Base-by-base conservation (phyloP, 2,797 vertebrate genomes). In the Hypotaenidia philippensis region DNA sequence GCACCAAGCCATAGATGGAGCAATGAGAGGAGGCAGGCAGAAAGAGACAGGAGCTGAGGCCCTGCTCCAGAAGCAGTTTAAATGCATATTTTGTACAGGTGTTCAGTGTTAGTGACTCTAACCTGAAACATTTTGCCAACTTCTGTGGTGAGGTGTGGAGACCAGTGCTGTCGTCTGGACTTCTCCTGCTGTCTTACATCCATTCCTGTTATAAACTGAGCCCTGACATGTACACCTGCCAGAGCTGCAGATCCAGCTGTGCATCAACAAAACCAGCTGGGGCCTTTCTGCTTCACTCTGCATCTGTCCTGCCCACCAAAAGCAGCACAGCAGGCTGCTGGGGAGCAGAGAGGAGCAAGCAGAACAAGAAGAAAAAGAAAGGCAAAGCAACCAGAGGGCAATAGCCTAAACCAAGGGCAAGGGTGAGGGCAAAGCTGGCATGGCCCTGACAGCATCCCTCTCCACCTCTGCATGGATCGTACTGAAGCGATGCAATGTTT, bases 281-380 rank as follows among this genome's bases (percentile, higher is more conserved):
- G 41, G n/a, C 17, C 56, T 55, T 66, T 49, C 66, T 72, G 55
- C 47, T 23, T 40, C 22, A 0, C 40, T 53, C n/a, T 36, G 8
- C 0, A 3, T 6, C 52, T 38, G 53, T 41, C 11, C 52, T 65
- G 59, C n/a, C 36, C 13, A 1, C 2, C 3, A 29, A 11, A 25
- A 23, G 36, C 17, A 13, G 34, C 1, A 1, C 13, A 13, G 47
- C 36, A 10, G 41, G 50, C 31, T 84, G 52, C 44, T 26, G 31
- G 44, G 23, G n/a, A 34, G 38, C 34, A 75, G 68, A 60, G 32
- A 29, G 27, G 13, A 59, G 19, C 1, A 0, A 64, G 63, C 15
- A 22, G 14, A 27, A 7, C 9, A 14, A 20, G 7, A 23, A 27
- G 22, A 9, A 36, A 7, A 27, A 7, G 21, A 55, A 53, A 34